A percentile compares a stretch with the other conserved stretches of the same genome.
Conservation (phyloP, 2,888 invertebrate species). For the Oxytorus armatus region DNA sequence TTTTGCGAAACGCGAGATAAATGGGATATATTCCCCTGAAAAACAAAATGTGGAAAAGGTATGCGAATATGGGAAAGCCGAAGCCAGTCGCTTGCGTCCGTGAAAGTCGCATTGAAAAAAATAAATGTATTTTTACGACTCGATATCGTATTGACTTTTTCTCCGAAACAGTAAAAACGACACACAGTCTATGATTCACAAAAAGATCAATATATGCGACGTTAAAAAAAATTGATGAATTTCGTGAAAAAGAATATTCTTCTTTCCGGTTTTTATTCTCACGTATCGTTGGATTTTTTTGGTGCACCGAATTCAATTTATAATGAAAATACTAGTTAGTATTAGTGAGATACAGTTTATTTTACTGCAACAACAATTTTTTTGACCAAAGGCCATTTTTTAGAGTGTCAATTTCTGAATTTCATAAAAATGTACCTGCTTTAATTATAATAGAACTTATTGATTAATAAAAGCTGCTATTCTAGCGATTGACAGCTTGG, state of each 20-base stretch:
- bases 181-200: no score
- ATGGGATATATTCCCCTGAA: conserved; percentile 54
- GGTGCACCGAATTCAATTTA: no score
- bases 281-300: no score
- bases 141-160: conserved; percentile 22
- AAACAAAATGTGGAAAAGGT: conserved; percentile 27
- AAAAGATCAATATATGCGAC: neutral
- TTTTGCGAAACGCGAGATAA: conserved; percentile 57
- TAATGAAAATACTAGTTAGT: no score
- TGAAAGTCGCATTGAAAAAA: conserved; percentile 18
- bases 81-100: conserved; percentile 5
- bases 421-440: no score
- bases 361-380: no score
- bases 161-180: neutral
- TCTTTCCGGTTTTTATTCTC: neutral
- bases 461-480: no score
- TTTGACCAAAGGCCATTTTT: no score
- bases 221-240: conserved; percentile 9
- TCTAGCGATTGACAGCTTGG: neutral
- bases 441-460: no score
- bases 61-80: conserved; percentile 18
- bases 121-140: conserved; percentile 6
- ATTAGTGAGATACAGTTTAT: no score
- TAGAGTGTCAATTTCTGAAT: no score
- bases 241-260: conserved; percentile 19